These are phyloP conservation scores for Ditylenchus weischeri DNA, from an alignment of 2,888 invertebrate species.

Conservation along the genomic window DNA sequence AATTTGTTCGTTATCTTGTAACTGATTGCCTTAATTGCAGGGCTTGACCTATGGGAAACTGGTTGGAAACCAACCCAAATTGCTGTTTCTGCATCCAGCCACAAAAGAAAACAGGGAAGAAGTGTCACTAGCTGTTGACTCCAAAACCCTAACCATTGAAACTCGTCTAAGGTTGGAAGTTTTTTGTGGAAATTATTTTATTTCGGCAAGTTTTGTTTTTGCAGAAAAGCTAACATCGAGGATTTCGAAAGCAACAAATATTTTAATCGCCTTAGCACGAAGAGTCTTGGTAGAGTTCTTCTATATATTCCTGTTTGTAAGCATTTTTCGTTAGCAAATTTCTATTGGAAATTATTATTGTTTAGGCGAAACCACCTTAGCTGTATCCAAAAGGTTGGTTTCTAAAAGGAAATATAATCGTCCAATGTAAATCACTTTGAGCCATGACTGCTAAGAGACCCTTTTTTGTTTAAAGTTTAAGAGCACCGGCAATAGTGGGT, in stretches of 20 bases:
- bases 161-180: background rate
- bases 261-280: conserved; percentile 42
- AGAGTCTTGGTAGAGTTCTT: conserved; percentile 44
- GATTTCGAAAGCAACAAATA: conserved; percentile 45
- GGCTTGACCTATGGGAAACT: conserved; percentile 43
- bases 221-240: background rate
- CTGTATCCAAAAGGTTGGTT: conserved; percentile 46
- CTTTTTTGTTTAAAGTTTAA: too few relatives aligned
- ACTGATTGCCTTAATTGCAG: conserved; percentile 14
- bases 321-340: too few relatives aligned
- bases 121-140: background rate
- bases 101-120: background rate
- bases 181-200: background rate
- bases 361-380: conserved; percentile 50
- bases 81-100: conserved; percentile 38
- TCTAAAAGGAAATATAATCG: too few relatives aligned
- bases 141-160: background rate
- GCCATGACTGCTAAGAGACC: too few relatives aligned
- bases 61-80: conserved; percentile 39
- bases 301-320: conserved; percentile 49
- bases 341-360: too few relatives aligned
- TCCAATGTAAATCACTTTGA: too few relatives aligned
- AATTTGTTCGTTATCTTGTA: background rate
- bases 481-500: too few relatives aligned
- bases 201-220: too few relatives aligned